Evolutionary conservation across 1,140 invertebrate genomes (phyloP).

Genomic region (Penaeus indicus): DNA sequence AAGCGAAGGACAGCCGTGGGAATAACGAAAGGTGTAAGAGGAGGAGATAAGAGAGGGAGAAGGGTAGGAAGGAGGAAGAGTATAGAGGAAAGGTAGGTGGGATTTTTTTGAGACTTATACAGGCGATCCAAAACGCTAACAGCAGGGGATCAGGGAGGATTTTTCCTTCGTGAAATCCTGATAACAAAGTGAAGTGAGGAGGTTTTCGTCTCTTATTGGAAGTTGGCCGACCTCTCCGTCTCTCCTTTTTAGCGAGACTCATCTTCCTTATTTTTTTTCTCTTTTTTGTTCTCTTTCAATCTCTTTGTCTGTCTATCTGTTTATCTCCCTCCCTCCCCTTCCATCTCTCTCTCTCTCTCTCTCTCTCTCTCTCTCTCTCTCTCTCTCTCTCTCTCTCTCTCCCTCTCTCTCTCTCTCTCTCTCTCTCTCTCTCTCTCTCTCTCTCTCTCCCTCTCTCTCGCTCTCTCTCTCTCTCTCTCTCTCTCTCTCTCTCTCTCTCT

Average conservation of each 20-base stretch:
- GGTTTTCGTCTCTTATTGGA: neutral
- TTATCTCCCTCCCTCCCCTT: neutral
- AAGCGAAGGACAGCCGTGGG: no score
- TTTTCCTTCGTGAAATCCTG: no score
- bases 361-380: neutral
- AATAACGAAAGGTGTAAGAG: no score
- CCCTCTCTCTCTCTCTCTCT: neutral
- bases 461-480: slow-evolving; percentile 41
- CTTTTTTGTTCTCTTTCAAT: neutral
- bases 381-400: slow-evolving; percentile 19
- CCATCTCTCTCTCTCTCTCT: no score
- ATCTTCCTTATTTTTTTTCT: neutral
- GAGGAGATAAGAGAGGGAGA: no score
- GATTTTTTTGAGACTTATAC: no score
- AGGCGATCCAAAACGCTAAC: slow-evolving; percentile 26
- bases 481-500: slow-evolving; percentile 36
- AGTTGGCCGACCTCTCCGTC: neutral
- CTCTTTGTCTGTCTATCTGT: neutral
- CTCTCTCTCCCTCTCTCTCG: slow-evolving; percentile 34
- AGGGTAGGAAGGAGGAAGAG: no score
- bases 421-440: slow-evolving; percentile 32
- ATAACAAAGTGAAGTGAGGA: neutral
- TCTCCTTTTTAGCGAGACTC: neutral
- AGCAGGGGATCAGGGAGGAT: neutral
- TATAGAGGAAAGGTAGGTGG: no score